Percentiles rank a stretch among this genome's conserved stretches.
Conservation (phyloP, 1,140 invertebrate species). For the Aphidius gifuensis region DNA sequence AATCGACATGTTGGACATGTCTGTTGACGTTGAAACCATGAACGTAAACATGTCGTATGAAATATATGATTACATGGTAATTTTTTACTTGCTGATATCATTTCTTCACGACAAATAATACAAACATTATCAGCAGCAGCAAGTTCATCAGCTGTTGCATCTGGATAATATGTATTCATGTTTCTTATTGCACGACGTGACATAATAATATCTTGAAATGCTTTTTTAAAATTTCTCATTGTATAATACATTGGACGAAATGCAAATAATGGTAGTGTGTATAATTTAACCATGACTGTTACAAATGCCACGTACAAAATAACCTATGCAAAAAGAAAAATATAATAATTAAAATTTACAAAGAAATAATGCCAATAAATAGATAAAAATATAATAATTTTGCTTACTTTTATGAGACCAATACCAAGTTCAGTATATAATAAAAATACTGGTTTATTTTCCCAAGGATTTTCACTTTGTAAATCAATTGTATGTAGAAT, state of each 20-base stretch:
- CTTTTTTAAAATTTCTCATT: constrained; percentile 96
- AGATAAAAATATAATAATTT: constrained; percentile 22
- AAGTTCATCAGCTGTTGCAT: constrained; percentile 92
- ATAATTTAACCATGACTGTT: constrained; percentile 94
- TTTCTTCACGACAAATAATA: constrained; percentile 88
- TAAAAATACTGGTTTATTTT: constrained; percentile 97
- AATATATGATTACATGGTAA: constrained; percentile 99
- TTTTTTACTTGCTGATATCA: constrained; percentile 84
- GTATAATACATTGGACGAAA: constrained; percentile 99
- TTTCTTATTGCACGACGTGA: constrained; percentile 94
- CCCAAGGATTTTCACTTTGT: constrained; percentile 96
- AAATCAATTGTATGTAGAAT: constrained; percentile 90
- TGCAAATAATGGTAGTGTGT: constrained; percentile 96
- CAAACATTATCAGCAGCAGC: constrained; percentile 96
- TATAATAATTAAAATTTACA: too few species aligned
- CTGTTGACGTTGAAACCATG: constrained; percentile 99
- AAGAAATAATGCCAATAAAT: too few species aligned
- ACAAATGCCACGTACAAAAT: constrained; percentile 92
- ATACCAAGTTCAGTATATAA: constrained; percentile 96
- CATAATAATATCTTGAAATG: constrained; percentile 95
- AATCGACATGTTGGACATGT: constrained; percentile 98
- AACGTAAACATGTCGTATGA: constrained; percentile 95
- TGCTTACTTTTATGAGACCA: constrained; percentile 69
- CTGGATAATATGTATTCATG: constrained; percentile 97
- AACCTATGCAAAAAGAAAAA: constrained; percentile 64